These are phyloP conservation scores for Discoglossus pictus DNA, from an alignment of 2,797 vertebrate species.

Conservation along the genomic window DNA sequence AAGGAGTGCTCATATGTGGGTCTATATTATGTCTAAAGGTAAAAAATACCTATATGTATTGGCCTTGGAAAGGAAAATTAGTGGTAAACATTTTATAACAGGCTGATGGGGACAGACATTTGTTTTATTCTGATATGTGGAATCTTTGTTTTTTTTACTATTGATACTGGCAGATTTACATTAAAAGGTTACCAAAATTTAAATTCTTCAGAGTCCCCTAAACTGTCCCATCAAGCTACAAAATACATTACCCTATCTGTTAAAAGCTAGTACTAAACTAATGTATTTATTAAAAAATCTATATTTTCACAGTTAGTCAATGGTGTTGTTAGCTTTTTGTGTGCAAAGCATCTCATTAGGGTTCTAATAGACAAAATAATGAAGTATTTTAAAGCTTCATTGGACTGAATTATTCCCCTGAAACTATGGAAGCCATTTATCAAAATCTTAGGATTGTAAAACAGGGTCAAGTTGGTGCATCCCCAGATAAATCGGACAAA, in stretches of 20 bases:
- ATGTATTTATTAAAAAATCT: conserved; percentile 52
- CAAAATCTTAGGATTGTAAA: conserved; percentile 5
- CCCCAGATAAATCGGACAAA: neutral
- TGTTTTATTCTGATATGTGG: no score
- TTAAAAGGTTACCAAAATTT: no score
- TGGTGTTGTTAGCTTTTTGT: conserved; percentile 42
- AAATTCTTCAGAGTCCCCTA: conserved; percentile 31
- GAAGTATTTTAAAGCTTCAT: conserved; percentile 46
- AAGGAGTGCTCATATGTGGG: no score
- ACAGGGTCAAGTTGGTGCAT: no score
- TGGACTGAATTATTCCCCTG: conserved; percentile 46
- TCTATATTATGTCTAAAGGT: no score
- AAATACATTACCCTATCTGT: conserved; percentile 44
- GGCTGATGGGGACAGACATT: no score
- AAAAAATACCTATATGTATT: no score
- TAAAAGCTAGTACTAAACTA: conserved; percentile 45
- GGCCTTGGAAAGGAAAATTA: no score
- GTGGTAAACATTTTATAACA: no score
- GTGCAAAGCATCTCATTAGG: conserved; percentile 39
- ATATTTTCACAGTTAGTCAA: conserved; percentile 50
- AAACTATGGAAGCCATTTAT: conserved; percentile 25
- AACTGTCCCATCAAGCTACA: conserved; percentile 30
- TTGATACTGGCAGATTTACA: conserved; percentile 25
- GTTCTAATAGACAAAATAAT: conserved; percentile 52
- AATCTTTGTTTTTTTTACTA: no score